Conservation (phyloP, 2,888 invertebrate species). For the Rhogogaster chlorosoma region DNA sequence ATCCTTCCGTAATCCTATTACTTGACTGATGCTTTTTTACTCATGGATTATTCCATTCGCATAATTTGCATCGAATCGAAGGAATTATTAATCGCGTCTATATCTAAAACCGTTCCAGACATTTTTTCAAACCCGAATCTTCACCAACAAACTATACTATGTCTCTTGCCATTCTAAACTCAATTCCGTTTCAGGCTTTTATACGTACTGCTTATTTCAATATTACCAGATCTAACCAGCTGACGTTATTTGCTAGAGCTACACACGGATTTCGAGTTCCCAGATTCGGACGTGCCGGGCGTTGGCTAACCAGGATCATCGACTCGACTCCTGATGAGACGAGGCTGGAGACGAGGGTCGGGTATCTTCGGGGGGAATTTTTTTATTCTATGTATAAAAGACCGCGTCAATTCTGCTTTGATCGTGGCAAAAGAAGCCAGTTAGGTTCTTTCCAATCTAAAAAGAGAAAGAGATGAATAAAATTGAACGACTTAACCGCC, state of each 20-base stretch:
- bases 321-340: slow-evolving; percentile 31
- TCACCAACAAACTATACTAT: neutral
- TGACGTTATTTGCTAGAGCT: slow-evolving; percentile 66
- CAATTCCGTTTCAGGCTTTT: too few relatives aligned
- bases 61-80: neutral
- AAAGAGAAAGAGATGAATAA: neutral
- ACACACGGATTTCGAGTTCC: slow-evolving; percentile 55
- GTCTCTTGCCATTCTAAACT: neutral
- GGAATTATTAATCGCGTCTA: neutral
- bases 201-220: slow-evolving; percentile 64
- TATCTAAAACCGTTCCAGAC: neutral
- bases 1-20: slow-evolving; percentile 45
- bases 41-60: neutral
- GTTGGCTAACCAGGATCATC: slow-evolving; percentile 64
- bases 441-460: neutral
- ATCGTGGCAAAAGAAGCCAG: neutral
- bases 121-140: neutral
- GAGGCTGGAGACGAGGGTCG: neutral
- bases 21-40: slow-evolving; percentile 31
- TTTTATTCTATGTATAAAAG: neutral
- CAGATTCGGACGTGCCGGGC: slow-evolving; percentile 65
- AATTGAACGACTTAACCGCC: neutral
- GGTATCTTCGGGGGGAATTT: neutral
- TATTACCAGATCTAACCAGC: slow-evolving; percentile 61
- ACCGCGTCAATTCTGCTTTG: neutral